phyloP scores from a whole-genome alignment of 2,113 vertebrate species.

The Odocoileus hemionus region DNA sequence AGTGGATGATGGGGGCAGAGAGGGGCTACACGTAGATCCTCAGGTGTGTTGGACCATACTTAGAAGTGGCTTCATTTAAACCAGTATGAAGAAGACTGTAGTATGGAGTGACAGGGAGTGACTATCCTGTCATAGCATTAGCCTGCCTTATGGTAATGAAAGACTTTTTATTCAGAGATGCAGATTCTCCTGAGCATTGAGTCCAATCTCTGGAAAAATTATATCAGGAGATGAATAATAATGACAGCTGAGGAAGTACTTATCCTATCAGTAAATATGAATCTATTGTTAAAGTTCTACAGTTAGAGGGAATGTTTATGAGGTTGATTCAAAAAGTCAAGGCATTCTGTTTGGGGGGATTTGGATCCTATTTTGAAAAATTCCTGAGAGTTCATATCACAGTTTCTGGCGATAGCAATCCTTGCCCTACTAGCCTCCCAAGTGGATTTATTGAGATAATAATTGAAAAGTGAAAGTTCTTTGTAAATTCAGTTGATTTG shows the following conservation, averaged over 20 bases:
- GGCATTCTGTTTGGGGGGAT: not conserved
- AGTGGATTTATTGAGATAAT: conserved; percentile 25
- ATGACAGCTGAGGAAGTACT: not conserved
- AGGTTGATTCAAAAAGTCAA: not conserved
- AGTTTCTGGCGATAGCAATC: not conserved
- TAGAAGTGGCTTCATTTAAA: not conserved
- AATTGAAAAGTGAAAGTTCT: conserved; percentile 2
- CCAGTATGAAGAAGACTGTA: not conserved
- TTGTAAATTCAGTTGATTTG: not conserved
- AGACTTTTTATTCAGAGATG: not conserved
- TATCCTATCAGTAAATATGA: conserved; percentile 11
- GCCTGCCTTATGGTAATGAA: not conserved
- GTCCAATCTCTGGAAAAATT: not conserved
- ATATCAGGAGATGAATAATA: not conserved
- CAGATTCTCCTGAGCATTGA: not conserved
- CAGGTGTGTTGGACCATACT: not conserved
- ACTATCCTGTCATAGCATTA: not conserved
- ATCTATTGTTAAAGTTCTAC: not conserved
- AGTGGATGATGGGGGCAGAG: not conserved
- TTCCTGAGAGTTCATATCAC: not conserved
- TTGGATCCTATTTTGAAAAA: not conserved
- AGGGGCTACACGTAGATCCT: not conserved
- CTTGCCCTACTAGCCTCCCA: not conserved
- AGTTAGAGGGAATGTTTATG: not conserved
- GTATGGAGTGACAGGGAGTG: not conserved